Conservation (phyloP, 1,140 invertebrate genomes). For the Philopotamus ludificatus region DNA sequence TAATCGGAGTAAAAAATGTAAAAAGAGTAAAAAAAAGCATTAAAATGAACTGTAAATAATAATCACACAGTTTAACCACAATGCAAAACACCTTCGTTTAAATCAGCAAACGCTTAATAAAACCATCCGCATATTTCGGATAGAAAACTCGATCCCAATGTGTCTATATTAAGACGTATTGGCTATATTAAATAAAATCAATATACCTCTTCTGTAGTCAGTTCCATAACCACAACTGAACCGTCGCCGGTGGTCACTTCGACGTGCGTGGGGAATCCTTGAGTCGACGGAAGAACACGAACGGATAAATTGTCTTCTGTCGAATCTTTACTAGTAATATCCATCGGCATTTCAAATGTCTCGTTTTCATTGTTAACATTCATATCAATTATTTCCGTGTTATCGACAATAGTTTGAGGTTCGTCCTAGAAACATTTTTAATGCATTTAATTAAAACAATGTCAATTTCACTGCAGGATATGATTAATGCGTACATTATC, state of each 20-base stretch:
- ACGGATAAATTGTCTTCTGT: conserved; percentile 16
- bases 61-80: too few relatives aligned
- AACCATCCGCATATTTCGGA: too few relatives aligned
- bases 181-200: not conserved
- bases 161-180: not conserved
- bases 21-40: too few relatives aligned
- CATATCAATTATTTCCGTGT: not conserved
- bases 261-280: conserved; percentile 48
- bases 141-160: not conserved
- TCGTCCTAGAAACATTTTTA: not conserved
- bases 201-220: conserved; percentile 45
- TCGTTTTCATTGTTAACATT: not conserved
- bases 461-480: not conserved
- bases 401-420: not conserved
- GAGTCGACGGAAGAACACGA: conserved; percentile 25
- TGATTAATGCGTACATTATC: not conserved
- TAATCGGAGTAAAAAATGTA: too few relatives aligned
- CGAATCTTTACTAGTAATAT: not conserved
- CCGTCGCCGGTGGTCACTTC: conserved; percentile 52
- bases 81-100: too few relatives aligned
- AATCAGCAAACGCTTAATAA: not conserved
- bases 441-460: not conserved
- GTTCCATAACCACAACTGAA: conserved; percentile 50
- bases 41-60: too few relatives aligned
- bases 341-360: not conserved